phyloP scores from a whole-genome alignment of 2,888 invertebrate species.

The Harmothoe impar region DNA sequence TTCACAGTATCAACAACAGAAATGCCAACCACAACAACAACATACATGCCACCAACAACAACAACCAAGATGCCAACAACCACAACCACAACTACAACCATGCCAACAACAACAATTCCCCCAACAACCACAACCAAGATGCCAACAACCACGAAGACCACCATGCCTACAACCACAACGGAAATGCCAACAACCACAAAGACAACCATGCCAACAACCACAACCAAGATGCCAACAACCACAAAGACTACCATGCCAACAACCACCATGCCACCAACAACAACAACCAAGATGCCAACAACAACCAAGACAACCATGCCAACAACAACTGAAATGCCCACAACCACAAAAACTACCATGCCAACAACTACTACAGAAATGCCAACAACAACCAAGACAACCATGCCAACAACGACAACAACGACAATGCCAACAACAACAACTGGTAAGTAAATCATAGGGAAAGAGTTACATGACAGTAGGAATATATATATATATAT shows the following conservation, averaged over 20 bases:
- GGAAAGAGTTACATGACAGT: no score
- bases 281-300: neutral
- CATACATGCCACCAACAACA: no score
- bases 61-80: no score
- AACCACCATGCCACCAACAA: neutral
- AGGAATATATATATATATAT: no score
- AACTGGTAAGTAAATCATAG: neutral
- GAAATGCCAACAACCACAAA: no score
- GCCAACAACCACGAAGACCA: neutral
- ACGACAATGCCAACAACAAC: constrained; percentile 11
- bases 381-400: neutral
- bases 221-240: no score
- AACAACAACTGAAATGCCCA: neutral
- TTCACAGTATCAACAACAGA: no score
- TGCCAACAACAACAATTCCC: neutral
- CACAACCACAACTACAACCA: neutral
- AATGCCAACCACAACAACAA: no score
- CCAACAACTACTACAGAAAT: neutral
- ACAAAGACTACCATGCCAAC: neutral
- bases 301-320: neutral
- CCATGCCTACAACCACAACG: no score
- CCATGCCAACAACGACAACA: neutral
- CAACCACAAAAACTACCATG: neutral
- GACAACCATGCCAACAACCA: no score
- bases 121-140: neutral